Base-by-base conservation (phyloP, 1,140 invertebrate species). In the Diabrotica undecimpunctata region DNA sequence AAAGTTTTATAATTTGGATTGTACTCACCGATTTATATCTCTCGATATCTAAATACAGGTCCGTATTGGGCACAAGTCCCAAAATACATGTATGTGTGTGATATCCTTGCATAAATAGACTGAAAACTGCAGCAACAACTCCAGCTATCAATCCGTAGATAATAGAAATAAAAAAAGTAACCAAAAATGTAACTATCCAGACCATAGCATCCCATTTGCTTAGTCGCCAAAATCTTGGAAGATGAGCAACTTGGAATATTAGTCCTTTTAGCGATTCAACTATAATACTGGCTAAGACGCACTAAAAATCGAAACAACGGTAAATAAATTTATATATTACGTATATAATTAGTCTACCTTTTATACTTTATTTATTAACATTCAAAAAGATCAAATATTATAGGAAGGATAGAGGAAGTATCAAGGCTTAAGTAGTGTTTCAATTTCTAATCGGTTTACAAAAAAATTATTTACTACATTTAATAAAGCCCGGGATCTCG, bases 201-300 rank as follows among this genome's bases (percentile, higher is more conserved):
- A 96, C 89, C 14, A 88, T 77, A 12, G 90, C 91, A 75, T 97
- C 95, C 66, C 90, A 81, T 71, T 87, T 87, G 38, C 92, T 94
- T 14, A 93, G 79, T 72, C 82, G 85, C 86, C 91, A 94, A 63
- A 74, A 72, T 54, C 66, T 71, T n/a, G 66, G 64, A 7, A 75
- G 36, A 0, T 62, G 62, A n/a, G 58, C 68, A 10, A 69, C 64
- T 81, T 97, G 93, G 72, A 90, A 80, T 68, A 97, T 60, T 69
- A 96, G 92, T 10, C 91, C 90, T 79, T 95, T 95, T 3, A 98
- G 79, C 0, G 94, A 92, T 0, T 97, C 91, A 5, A 97, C 85
- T 70, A 97, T 96, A 59, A 98, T 94, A 65, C 91, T 87, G 10
- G 94, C 91, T 63, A 97, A 78, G 59, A 96, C 87, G 78, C 87